A percentile compares a stretch with the other conserved stretches of the same genome.
phyloP scores from a whole-genome alignment of 1,140 invertebrate genomes.

The Lasaia peninsularis region DNA sequence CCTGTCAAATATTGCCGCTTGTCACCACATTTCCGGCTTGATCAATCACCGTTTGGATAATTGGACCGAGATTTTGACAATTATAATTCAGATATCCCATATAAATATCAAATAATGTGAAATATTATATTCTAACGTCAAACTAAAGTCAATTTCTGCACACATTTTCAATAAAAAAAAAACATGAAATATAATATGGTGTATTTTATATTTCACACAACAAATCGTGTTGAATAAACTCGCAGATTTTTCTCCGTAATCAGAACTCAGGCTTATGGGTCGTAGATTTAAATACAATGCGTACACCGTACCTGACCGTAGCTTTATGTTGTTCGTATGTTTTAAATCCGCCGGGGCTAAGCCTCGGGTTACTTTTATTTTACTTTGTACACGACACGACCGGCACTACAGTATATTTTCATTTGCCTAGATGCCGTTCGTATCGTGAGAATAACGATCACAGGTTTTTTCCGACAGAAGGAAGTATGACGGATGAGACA shows the following conservation, averaged over 20 bases:
- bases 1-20: too few species aligned
- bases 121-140: too few species aligned
- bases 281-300: slow-evolving; percentile 30
- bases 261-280: slow-evolving; percentile 38
- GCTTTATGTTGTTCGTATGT: slow-evolving; percentile 73
- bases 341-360: slow-evolving; percentile 43
- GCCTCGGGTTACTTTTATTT: slow-evolving; percentile 44
- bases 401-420: slow-evolving; percentile 24
- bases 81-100: too few species aligned
- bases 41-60: too few species aligned
- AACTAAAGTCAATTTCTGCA: too few species aligned
- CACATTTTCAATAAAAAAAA: too few species aligned
- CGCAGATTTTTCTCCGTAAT: slow-evolving; percentile 30
- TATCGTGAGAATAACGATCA: slow-evolving; percentile 47
- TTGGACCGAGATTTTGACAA: too few species aligned
- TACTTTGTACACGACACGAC: slow-evolving; percentile 47
- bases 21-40: too few species aligned
- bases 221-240: too few species aligned
- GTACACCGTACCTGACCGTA: slow-evolving; percentile 65
- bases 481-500: slow-evolving; percentile 54
- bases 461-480: slow-evolving; percentile 54
- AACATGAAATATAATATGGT: too few species aligned
- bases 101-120: too few species aligned
- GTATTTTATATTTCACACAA: too few species aligned
- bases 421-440: slow-evolving; percentile 26